These are phyloP conservation scores for Pycnonotus jocosus DNA, from an alignment of 2,113 vertebrate species.

Conservation along the genomic window DNA sequence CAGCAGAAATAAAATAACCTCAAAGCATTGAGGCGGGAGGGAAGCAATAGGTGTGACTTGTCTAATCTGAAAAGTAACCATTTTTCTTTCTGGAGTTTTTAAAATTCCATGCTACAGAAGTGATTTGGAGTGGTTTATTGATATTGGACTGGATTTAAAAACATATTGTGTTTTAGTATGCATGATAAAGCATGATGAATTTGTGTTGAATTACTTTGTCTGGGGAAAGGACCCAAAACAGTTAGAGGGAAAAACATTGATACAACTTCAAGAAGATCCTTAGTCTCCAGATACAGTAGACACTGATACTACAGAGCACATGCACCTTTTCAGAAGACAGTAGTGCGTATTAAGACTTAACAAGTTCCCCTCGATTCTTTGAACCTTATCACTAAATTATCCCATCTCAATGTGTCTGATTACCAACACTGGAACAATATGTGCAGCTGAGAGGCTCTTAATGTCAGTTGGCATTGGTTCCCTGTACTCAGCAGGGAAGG, in stretches of 20 bases:
- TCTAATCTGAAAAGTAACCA: background rate
- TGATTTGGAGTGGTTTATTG: background rate
- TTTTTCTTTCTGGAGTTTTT: background rate
- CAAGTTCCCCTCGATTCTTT: background rate
- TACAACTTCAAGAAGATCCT: background rate
- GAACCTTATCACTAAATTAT: background rate
- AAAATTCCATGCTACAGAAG: background rate
- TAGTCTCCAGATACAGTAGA: background rate
- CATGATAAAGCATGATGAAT: background rate
- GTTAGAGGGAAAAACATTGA: background rate
- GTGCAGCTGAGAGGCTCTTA: background rate
- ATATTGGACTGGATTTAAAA: background rate
- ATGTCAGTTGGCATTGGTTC: accelerated
- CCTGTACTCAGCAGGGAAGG: background rate
- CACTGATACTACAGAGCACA: background rate
- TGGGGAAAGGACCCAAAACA: background rate
- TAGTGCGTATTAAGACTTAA: background rate
- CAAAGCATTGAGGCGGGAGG: accelerated
- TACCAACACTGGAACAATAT: background rate
- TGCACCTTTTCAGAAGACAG: background rate
- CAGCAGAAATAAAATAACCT: background rate
- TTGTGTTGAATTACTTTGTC: background rate
- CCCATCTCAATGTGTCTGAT: accelerated
- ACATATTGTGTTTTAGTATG: background rate
- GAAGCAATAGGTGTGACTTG: background rate